phyloP scores from a whole-genome alignment of 2,113 vertebrate genomes.

The Turnix velox region DNA sequence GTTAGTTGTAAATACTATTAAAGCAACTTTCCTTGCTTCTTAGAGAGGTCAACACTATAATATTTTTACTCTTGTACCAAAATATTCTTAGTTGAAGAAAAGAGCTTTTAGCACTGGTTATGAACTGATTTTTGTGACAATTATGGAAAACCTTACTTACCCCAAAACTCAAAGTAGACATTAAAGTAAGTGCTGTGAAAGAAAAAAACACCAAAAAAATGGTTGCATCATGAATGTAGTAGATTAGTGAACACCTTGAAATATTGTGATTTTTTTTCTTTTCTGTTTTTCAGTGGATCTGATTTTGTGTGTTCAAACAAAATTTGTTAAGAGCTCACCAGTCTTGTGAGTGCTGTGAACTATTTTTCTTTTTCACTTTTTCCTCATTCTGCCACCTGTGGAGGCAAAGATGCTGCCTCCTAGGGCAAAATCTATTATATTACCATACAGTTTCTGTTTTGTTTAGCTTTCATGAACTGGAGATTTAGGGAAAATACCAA shows the following conservation, averaged over 20 bases:
- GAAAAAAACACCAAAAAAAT: neutral
- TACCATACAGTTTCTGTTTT: neutral
- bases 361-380: neutral
- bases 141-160: neutral
- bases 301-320: neutral
- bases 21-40: neutral
- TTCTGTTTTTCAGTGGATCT: neutral
- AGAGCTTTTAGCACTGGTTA: neutral
- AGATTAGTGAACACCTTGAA: neutral
- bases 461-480: neutral
- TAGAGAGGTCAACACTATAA: neutral
- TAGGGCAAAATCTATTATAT: neutral
- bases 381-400: neutral
- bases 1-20: neutral
- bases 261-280: neutral
- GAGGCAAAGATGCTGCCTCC: neutral
- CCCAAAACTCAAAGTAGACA: neutral
- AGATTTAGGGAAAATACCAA: neutral
- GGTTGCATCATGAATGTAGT: neutral
- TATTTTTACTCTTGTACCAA: neutral
- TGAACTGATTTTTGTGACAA: neutral
- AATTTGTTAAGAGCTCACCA: neutral
- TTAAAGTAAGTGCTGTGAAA: neutral
- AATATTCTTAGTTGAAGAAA: neutral
- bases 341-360: neutral